Evolutionary conservation across 1,140 invertebrate genomes (phyloP).

Genomic region (Melipona quadrifasciata): DNA sequence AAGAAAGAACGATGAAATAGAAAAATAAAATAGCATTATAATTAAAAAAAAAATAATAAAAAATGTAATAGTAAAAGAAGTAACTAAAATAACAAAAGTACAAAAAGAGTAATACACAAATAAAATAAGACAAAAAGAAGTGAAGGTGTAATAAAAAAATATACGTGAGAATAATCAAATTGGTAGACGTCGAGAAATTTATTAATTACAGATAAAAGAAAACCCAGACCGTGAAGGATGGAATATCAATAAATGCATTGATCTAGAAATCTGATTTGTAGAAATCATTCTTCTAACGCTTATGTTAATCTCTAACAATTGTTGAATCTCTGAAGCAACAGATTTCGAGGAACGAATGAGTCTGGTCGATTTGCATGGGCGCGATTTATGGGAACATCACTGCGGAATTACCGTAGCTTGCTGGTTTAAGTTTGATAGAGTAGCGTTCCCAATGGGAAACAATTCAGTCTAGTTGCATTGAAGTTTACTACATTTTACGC

Average conservation of each 20-base stretch:
- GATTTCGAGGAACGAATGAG: background rate
- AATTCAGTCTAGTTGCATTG: background rate
- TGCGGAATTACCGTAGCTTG: background rate
- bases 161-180: too few species aligned
- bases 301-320: background rate
- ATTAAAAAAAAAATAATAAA: background rate
- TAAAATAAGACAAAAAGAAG: too few species aligned
- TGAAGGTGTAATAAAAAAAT: too few species aligned
- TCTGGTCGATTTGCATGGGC: too few species aligned
- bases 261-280: background rate
- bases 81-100: too few species aligned
- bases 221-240: background rate
- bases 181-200: too few species aligned
- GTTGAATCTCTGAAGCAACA: background rate
- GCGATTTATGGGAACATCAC: slow-evolving; percentile 6
- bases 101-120: background rate
- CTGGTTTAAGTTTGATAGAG: slow-evolving; percentile 7
- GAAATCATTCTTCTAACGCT: background rate
- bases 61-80: background rate
- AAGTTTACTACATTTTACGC: background rate
- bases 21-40: too few species aligned
- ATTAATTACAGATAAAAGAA: background rate
- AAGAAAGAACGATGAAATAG: background rate
- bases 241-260: background rate
- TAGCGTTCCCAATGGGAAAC: background rate